These are phyloP conservation scores for Papilio polytes DNA, from an alignment of 1,140 invertebrate species.

Conservation along the genomic window DNA sequence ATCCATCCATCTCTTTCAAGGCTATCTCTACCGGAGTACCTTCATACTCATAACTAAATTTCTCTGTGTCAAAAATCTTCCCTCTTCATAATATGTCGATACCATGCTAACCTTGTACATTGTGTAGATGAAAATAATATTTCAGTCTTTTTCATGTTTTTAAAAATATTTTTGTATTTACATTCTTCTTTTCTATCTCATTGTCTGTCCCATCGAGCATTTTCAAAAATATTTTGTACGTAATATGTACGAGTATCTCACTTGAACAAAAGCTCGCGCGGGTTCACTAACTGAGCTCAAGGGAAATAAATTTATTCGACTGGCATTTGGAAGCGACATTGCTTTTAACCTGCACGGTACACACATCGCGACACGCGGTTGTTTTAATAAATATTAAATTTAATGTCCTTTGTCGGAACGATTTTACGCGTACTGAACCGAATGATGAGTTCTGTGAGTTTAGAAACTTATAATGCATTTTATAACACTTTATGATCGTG, in stretches of 20 bases:
- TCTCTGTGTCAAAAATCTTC: too few species aligned
- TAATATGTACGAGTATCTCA: neutral
- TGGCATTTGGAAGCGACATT: neutral
- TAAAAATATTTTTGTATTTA: too few species aligned
- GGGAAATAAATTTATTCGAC: constrained; percentile 26
- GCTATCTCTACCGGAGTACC: too few species aligned
- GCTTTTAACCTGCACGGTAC: constrained; percentile 23
- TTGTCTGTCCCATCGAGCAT: neutral
- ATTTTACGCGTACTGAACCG: constrained; percentile 24
- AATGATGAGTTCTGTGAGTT: constrained; percentile 28
- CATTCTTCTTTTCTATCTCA: too few species aligned
- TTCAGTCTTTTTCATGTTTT: too few species aligned
- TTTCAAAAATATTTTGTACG: neutral
- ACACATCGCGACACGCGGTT: constrained; percentile 12
- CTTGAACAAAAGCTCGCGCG: neutral
- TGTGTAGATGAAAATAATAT: too few species aligned
- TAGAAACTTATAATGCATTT: constrained; percentile 22
- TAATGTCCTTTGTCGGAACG: constrained; percentile 17
- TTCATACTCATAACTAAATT: too few species aligned
- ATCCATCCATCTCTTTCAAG: too few species aligned
- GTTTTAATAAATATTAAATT: constrained; percentile 34
- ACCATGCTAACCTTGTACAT: too few species aligned
- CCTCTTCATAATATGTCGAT: too few species aligned
- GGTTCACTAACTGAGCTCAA: neutral
- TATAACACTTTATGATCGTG: constrained; percentile 16